A percentile compares a stretch with the other conserved stretches of the same genome.
Conservation (phyloP, 2,797 vertebrate genomes). For the Cossypha heuglini region DNA sequence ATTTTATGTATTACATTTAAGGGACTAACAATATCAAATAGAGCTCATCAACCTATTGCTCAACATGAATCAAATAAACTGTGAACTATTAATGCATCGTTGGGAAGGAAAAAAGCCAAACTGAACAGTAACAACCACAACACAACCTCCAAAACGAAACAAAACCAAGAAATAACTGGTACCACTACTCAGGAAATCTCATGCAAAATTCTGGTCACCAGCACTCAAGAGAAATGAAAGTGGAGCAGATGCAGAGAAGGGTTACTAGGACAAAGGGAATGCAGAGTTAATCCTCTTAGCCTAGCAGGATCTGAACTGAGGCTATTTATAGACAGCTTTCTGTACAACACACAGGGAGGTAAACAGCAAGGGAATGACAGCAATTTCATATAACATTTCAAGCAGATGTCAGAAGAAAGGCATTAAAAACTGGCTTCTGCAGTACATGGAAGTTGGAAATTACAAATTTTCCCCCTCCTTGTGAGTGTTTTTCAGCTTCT, state of each 20-base stretch:
- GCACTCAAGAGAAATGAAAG: constrained; percentile 11
- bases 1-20: background rate
- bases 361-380: constrained; percentile 4
- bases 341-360: background rate
- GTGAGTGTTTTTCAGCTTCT: background rate
- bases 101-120: background rate
- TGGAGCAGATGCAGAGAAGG: background rate
- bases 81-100: background rate
- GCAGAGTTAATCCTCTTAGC: constrained; percentile 29
- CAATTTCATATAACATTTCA: background rate
- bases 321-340: constrained; percentile 39
- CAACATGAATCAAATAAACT: background rate
- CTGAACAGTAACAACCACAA: background rate
- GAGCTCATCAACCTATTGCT: background rate
- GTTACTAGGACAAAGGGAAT: constrained; percentile 34
- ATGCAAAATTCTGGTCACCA: background rate
- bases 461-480: background rate
- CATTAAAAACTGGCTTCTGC: background rate
- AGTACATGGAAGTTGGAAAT: background rate
- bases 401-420: background rate
- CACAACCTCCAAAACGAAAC: background rate
- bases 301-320: background rate
- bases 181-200: background rate
- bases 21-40: background rate
- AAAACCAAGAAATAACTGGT: background rate